phyloP scores from a whole-genome alignment of 2,797 vertebrate species.

The Aselliscus stoliczkanus region DNA sequence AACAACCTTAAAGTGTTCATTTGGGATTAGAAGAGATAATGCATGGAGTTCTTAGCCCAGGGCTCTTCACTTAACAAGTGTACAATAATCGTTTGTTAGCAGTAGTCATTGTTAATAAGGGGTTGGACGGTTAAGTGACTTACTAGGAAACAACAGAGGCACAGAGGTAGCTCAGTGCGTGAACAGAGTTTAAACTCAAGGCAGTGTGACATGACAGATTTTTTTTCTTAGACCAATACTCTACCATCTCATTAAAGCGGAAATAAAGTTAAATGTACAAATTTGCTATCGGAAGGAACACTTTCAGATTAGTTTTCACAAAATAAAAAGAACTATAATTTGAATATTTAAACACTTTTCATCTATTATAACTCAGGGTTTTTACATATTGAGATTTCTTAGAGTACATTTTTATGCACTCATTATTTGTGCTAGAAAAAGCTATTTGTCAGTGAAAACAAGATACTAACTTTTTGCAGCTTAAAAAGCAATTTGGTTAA shows the following conservation, averaged over 20 bases:
- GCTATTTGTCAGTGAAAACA: neutral
- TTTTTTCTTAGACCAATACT: neutral
- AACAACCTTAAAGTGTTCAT: neutral
- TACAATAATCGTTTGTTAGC: neutral
- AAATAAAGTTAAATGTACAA: neutral
- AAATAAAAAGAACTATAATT: conserved; percentile 6
- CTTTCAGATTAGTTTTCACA: conserved; percentile 23
- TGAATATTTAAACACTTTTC: neutral
- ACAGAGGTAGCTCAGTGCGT: neutral
- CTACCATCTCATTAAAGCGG: neutral
- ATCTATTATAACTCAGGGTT: neutral
- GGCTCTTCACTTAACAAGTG: fast-evolving
- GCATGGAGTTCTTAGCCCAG: neutral
- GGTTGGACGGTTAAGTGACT: neutral
- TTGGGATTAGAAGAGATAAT: neutral
- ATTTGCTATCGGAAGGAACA: neutral
- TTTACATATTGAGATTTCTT: conserved; percentile 38
- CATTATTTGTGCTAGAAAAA: conserved; percentile 26
- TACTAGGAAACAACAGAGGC: neutral
- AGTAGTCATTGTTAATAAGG: neutral
- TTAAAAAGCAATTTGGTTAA: conserved; percentile 40
- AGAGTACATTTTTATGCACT: neutral
- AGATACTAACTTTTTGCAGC: neutral
- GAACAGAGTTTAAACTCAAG: neutral
- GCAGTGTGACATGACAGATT: neutral